Evolutionary conservation across 2,113 vertebrate species (phyloP).

Genomic region (Mirounga angustirostris): DNA sequence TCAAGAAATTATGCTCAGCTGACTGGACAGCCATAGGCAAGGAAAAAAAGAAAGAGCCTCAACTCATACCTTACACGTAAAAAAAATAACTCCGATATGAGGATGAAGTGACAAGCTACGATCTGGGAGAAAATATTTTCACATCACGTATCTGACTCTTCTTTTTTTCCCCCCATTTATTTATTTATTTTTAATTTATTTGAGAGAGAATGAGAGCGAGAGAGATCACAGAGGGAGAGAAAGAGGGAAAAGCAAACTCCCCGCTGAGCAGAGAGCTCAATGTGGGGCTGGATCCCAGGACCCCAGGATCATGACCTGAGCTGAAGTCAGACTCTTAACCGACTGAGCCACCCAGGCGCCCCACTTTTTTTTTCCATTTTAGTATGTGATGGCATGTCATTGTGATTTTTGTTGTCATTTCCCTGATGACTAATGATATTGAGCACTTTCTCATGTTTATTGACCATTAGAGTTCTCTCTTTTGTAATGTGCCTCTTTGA

Average conservation of each 20-base stretch:
- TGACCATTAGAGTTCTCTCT: not conserved
- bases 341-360: too few species aligned
- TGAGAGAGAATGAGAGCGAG: too few species aligned
- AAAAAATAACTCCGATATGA: not conserved
- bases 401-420: not conserved
- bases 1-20: not conserved
- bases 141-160: not conserved
- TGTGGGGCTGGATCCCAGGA: too few species aligned
- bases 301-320: too few species aligned
- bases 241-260: too few species aligned
- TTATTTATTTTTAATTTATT: too few species aligned
- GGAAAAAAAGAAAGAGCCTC: not conserved
- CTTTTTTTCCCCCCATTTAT: too few species aligned
- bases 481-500: not conserved
- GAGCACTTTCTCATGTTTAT: not conserved
- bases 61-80: too few species aligned
- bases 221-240: too few species aligned
- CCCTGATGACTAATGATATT: accelerated
- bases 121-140: not conserved
- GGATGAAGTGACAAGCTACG: not conserved
- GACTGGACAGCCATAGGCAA: not conserved
- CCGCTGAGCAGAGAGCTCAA: too few species aligned
- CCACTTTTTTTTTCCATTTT: not conserved
- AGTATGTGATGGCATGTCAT: not conserved
- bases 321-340: too few species aligned